These are phyloP conservation scores for Camponotus floridanus DNA, from an alignment of 1,140 invertebrate species.

Conservation along the genomic window DNA sequence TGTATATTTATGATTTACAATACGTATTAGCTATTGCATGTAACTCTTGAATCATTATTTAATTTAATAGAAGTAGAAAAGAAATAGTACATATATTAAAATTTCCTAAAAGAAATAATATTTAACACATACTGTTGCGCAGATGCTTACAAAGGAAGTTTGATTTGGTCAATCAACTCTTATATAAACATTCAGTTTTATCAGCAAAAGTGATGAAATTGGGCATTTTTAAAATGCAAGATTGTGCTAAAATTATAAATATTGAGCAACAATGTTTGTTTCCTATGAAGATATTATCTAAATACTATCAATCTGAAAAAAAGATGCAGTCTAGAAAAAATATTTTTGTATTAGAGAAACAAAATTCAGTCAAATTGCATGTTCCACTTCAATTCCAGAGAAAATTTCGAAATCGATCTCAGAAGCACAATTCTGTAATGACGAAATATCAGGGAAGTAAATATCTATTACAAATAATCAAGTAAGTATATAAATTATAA, in stretches of 20 bases:
- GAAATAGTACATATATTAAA: neutral
- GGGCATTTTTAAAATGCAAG: neutral
- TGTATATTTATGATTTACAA: too few relatives aligned
- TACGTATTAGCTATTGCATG: neutral
- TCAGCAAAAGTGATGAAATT: neutral
- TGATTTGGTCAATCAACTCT: constrained; percentile 17
- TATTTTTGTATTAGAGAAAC: neutral
- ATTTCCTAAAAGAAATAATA: neutral
- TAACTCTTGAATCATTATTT: neutral
- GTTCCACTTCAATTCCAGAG: neutral
- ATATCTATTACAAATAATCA: constrained; percentile 29
- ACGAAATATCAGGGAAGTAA: neutral
- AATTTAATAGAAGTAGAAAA: neutral
- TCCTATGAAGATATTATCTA: neutral
- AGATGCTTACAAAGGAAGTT: constrained; percentile 59
- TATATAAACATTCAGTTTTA: neutral
- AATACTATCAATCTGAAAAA: neutral
- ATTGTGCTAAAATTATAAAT: neutral
- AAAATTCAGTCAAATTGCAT: neutral
- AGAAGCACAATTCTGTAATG: neutral
- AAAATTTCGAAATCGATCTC: neutral
- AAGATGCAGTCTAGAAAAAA: neutral
- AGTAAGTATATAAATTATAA: neutral
- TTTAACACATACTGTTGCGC: neutral
- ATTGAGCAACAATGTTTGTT: neutral